Percentiles rank a stretch among this genome's conserved stretches.
Conservation (phyloP, 2,113 vertebrate species). For the Diadophis punctatus region DNA sequence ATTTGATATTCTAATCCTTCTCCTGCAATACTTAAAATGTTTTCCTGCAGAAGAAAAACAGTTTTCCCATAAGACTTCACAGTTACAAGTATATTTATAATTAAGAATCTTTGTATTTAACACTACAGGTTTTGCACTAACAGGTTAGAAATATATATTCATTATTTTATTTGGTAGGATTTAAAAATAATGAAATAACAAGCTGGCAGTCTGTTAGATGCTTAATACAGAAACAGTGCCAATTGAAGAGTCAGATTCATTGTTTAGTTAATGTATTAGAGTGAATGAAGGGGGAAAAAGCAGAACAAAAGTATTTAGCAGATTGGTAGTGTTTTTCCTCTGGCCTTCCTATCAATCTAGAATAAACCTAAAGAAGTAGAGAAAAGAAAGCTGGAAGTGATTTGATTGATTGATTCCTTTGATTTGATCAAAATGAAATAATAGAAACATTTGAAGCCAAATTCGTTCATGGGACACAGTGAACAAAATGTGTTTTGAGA, state of each 20-base stretch:
- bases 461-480: background rate
- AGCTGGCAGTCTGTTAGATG: background rate
- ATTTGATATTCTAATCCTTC: background rate
- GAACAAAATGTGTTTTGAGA: background rate
- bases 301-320: background rate
- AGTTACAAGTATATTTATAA: background rate
- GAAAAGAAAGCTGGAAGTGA: background rate
- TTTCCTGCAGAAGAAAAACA: background rate
- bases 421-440: background rate
- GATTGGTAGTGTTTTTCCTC: background rate
- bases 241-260: background rate
- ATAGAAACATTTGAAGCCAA: background rate
- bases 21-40: background rate
- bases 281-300: background rate
- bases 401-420: background rate
- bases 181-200: background rate
- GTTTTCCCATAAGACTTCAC: background rate
- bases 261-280: background rate
- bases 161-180: background rate
- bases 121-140: background rate
- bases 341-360: background rate
- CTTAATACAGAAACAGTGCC: background rate
- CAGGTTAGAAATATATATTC: background rate
- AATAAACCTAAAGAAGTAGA: background rate
- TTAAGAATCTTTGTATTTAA: background rate